Conservation (phyloP, 1,140 invertebrate genomes). For the Scaptomyza hsui region DNA sequence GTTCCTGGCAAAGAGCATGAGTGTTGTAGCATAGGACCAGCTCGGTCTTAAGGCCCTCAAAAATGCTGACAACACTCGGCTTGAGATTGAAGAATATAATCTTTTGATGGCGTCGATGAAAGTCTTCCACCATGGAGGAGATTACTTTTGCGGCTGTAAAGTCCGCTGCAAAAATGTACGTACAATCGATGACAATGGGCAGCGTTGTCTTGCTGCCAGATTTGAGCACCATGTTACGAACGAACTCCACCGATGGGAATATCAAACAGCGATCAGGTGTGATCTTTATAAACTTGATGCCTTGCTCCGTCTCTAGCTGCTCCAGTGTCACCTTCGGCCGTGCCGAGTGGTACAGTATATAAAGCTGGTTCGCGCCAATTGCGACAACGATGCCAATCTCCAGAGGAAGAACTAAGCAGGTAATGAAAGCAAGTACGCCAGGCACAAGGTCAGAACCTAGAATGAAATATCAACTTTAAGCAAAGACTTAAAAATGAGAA, state of each 20-base stretch:
- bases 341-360: conserved; percentile 95
- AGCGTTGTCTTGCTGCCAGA: conserved; percentile 87
- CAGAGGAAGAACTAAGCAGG: conserved; percentile 91
- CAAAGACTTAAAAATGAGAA: neutral
- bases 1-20: conserved; percentile 88
- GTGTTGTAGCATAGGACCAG: conserved; percentile 90
- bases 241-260: conserved; percentile 95
- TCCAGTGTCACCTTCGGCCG: conserved; percentile 93
- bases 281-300: conserved; percentile 90
- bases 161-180: conserved; percentile 92
- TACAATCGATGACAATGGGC: conserved; percentile 93
- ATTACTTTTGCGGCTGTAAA: conserved; percentile 92
- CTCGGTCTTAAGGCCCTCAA: conserved; percentile 89
- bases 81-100: conserved; percentile 93
- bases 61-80: conserved; percentile 91
- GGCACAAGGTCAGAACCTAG: conserved; percentile 94
- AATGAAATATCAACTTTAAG: neutral
- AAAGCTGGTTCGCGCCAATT: conserved; percentile 92
- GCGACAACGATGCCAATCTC: conserved; percentile 96
- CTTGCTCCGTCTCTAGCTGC: conserved; percentile 87
- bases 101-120: conserved; percentile 88
- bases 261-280: conserved; percentile 93
- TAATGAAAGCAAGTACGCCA: conserved; percentile 92
- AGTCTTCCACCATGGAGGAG: conserved; percentile 89
- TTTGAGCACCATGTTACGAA: conserved; percentile 91